Conservation (phyloP, 2,888 invertebrate genomes). For the Morpho achilles region DNA sequence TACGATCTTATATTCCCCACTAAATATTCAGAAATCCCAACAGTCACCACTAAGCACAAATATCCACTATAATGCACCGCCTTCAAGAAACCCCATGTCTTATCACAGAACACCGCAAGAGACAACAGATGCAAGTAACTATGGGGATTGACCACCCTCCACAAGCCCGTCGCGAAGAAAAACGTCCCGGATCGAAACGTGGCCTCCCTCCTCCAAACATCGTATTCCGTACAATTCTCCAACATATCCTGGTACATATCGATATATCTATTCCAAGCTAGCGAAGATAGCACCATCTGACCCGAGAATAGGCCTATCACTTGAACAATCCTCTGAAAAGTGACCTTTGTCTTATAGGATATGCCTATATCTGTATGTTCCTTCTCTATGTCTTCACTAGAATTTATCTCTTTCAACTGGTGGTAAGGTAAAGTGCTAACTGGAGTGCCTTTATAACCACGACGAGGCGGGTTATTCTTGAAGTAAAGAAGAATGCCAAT, state of each 20-base stretch:
- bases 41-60: conserved; percentile 81
- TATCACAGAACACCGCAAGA: conserved; percentile 89
- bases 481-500: conserved; percentile 84
- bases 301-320: conserved; percentile 83
- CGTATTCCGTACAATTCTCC: conserved; percentile 79
- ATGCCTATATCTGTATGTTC: conserved; percentile 72
- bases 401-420: conserved; percentile 64
- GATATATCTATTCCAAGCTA: conserved; percentile 92
- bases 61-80: conserved; percentile 86
- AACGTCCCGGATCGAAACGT: conserved; percentile 86
- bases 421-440: conserved; percentile 78
- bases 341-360: conserved; percentile 83
- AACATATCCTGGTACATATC: conserved; percentile 87
- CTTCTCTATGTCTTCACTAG: conserved; percentile 67
- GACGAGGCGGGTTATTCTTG: conserved; percentile 84
- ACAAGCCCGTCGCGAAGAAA: conserved; percentile 85
- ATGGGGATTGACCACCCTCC: conserved; percentile 90
- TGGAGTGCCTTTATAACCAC: conserved; percentile 83
- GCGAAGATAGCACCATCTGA: conserved; percentile 86
- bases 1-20: conserved; percentile 47
- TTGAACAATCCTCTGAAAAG: conserved; percentile 82
- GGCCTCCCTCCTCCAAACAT: conserved; percentile 70
- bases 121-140: conserved; percentile 86
- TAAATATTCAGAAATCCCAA: conserved; percentile 86
- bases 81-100: conserved; percentile 87